Base-by-base conservation (phyloP, 2,888 invertebrate species). In the Athalia cordata region DNA sequence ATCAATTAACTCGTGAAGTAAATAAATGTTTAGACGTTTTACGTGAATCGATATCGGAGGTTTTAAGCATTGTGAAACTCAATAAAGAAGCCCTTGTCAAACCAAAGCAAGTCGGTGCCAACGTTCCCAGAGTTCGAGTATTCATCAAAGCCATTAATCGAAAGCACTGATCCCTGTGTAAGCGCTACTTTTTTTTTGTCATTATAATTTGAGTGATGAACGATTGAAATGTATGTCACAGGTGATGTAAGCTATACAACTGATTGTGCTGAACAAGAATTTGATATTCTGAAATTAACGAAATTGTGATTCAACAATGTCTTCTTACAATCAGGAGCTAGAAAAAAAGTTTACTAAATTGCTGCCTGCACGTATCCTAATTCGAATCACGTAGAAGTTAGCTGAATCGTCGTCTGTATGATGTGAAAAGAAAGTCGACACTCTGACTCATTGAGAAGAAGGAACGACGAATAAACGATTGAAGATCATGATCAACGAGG, bases 91-190 rank as follows among this genome's bases (percentile, higher is more conserved):
- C 59, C 7, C 47, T 29, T 13, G 6, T 57, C 29, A 75, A 50
- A 50, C 50, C 52, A 43, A 75, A 43, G 47, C 72, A 72, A 59
- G 9, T 59, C 8, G 59, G 5, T 4, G 6, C 72, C 29, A 15
- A 11, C 50, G 29, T 49, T 49, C 72, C 72, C n/a, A 72, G 50
- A 49, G 59, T 72, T 75, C 75, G 64, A 50, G 75, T 75, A 52
- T 62, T 75, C 49, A 49, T 75, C 15, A 75, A 64, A 64, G 61
- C 62, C n/a, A 64, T 75, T 62, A 61, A 62, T 29, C 47, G 64
- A 29, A 75, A 62, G 62, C 29, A 29, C 29, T 29, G 75, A 62
- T 75, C 50, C 50, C 13, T 52, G 45, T 9, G 8, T 9, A 11
- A 11, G 9, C 7, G 11, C 68, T 43, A 68, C 68, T 68, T 43